A percentile compares a stretch with the other conserved stretches of the same genome.
Conservation (phyloP, 2,113 vertebrate species). For the Butastur rufipennis region DNA sequence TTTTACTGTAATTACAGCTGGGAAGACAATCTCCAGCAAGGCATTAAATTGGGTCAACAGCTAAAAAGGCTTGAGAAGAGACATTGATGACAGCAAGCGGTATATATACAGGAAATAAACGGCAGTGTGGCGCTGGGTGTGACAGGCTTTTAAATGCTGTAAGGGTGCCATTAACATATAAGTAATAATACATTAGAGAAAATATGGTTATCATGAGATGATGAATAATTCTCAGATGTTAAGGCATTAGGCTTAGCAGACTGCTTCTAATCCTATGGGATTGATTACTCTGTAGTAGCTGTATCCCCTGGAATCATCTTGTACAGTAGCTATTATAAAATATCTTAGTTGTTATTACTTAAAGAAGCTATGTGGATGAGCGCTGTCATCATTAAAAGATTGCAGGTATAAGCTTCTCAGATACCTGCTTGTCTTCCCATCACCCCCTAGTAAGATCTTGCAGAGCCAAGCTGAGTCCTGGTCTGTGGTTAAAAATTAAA, state of each 20-base stretch:
- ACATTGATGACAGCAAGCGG: constrained; percentile 31
- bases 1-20: constrained; percentile 62
- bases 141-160: constrained; percentile 23
- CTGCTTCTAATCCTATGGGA: constrained; percentile 1
- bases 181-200: constrained; percentile 63
- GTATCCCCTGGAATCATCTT: background rate
- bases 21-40: constrained; percentile 61
- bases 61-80: constrained; percentile 53
- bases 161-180: constrained; percentile 43
- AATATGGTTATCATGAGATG: constrained; percentile 11
- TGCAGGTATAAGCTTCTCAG: background rate
- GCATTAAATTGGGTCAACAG: constrained; percentile 73
- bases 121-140: background rate
- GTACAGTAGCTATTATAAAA: background rate
- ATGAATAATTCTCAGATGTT: constrained; percentile 41
- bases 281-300: background rate
- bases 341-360: background rate
- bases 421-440: background rate
- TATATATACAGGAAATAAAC: constrained; percentile 17
- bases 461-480: background rate
- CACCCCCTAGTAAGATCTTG: background rate
- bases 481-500: background rate
- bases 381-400: background rate
- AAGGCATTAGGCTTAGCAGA: constrained; percentile 26
- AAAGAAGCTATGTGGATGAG: background rate